Conservation (phyloP, 1,140 invertebrate genomes). For the Octopus sinensis region DNA sequence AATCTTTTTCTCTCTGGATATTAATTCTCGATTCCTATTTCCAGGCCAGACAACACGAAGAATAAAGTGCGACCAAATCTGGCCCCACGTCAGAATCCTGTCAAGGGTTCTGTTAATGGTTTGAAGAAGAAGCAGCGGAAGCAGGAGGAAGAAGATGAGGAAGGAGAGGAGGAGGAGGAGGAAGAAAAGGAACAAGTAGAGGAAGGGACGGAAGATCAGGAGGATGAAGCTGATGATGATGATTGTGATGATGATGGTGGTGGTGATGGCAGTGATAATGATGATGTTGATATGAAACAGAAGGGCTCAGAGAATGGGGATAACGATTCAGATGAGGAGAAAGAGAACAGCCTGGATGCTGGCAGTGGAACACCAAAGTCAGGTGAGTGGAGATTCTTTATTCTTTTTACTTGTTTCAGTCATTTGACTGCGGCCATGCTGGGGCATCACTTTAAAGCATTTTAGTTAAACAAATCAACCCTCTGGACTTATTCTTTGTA, state of each 20-base stretch:
- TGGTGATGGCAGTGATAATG: not conserved
- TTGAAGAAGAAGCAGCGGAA: constrained; percentile 7
- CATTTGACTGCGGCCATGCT: too few species aligned
- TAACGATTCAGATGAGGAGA: not conserved
- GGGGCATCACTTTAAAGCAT: too few species aligned
- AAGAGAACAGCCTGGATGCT: not conserved
- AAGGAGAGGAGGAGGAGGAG: constrained; percentile 28
- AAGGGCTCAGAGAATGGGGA: not conserved
- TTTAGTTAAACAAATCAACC: too few species aligned
- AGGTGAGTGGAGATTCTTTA: constrained; percentile 22
- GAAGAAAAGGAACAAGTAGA: constrained; percentile 27
- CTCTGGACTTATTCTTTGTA: too few species aligned
- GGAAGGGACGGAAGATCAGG: not conserved
- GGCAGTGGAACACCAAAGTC: constrained; percentile 10
- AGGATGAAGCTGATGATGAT: too few species aligned
- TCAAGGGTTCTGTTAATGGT: not conserved
- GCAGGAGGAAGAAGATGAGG: constrained; percentile 47
- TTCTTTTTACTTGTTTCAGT: not conserved
- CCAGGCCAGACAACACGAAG: too few species aligned
- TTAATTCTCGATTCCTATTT: too few species aligned
- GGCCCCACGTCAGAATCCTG: too few species aligned
- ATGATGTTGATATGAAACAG: not conserved
- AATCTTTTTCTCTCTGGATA: too few species aligned
- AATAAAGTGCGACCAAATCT: too few species aligned
- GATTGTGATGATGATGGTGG: too few species aligned